A percentile compares a stretch with the other conserved stretches of the same genome.
phyloP scores from a whole-genome alignment of 2,888 invertebrate genomes.

The Eledona agricola region DNA sequence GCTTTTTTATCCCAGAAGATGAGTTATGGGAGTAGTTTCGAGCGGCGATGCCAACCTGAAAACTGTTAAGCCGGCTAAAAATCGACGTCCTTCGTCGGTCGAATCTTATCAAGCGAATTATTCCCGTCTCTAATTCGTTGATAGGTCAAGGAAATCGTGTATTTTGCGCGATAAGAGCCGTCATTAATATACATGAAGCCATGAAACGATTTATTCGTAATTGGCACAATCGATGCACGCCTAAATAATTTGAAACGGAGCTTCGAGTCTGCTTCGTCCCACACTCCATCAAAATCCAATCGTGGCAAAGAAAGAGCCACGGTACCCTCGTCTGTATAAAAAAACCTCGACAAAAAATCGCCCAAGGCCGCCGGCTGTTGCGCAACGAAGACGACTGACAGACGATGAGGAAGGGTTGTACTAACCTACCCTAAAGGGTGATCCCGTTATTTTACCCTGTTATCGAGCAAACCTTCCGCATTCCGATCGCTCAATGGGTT shows the following conservation, averaged over 20 bases:
- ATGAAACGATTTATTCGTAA: no score
- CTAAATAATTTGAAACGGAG: no score
- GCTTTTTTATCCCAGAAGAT: slow-evolving; percentile 21
- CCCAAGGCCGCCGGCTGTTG: slow-evolving; percentile 48
- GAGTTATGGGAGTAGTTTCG: slow-evolving; percentile 23
- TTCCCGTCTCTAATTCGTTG: slow-evolving; percentile 25
- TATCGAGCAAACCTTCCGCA: slow-evolving; percentile 53
- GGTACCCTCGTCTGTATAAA: slow-evolving; percentile 44
- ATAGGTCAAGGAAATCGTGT: slow-evolving; percentile 37
- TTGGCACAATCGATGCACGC: no score
- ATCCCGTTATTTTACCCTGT: slow-evolving; percentile 54
- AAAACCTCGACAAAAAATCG: slow-evolving; percentile 47
- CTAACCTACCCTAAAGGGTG: slow-evolving; percentile 53
- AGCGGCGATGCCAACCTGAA: no score
- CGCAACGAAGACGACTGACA: slow-evolving; percentile 43
- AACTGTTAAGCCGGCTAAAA: no score
- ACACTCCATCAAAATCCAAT: slow-evolving; percentile 30
- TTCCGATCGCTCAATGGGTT: slow-evolving; percentile 46
- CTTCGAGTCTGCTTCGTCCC: no score
- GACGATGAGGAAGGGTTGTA: slow-evolving; percentile 52
- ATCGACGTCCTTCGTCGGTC: no score
- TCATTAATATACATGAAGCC: no score
- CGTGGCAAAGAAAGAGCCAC: slow-evolving; percentile 16
- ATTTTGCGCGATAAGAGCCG: slow-evolving; percentile 1
- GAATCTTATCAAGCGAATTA: slow-evolving; percentile 27